Conservation (phyloP, 2,888 invertebrate species). For the Acronicta psi region DNA sequence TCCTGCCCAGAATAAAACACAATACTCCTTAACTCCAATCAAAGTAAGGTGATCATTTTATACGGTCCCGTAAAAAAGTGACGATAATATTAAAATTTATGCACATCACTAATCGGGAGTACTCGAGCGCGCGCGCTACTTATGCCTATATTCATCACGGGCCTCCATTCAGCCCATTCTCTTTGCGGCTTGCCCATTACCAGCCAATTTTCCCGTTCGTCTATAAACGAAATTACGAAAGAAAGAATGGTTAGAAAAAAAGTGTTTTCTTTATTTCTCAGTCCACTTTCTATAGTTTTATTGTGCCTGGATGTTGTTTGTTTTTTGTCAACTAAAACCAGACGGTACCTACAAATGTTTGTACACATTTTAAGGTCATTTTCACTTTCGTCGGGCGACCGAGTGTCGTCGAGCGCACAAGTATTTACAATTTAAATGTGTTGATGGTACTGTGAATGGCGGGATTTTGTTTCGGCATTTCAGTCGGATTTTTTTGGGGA, state of each 20-base stretch:
- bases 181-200: slow-evolving; percentile 64
- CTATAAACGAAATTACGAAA: slow-evolving; percentile 68
- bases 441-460: slow-evolving; percentile 33
- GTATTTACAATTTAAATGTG: slow-evolving; percentile 64
- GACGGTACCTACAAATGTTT: slow-evolving; percentile 63
- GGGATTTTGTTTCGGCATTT: slow-evolving; percentile 21
- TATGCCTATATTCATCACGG: slow-evolving; percentile 38
- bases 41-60: slow-evolving; percentile 25
- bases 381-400: slow-evolving; percentile 78
- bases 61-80: slow-evolving; percentile 18
- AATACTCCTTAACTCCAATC: too few species aligned
- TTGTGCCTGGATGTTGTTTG: slow-evolving; percentile 76
- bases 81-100: slow-evolving; percentile 31
- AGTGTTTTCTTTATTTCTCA: slow-evolving; percentile 30
- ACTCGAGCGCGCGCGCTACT: slow-evolving; percentile 20
- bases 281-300: slow-evolving; percentile 65
- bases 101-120: slow-evolving; percentile 5
- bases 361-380: slow-evolving; percentile 84
- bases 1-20: too few species aligned
- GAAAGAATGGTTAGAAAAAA: slow-evolving; percentile 57
- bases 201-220: slow-evolving; percentile 67
- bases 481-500: slow-evolving; percentile 6
- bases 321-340: slow-evolving; percentile 79
- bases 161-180: slow-evolving; percentile 60
- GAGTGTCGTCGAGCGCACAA: slow-evolving; percentile 65